Evolutionary conservation across 1,140 invertebrate genomes (phyloP).

Genomic region (Dendrolimus punctatus): DNA sequence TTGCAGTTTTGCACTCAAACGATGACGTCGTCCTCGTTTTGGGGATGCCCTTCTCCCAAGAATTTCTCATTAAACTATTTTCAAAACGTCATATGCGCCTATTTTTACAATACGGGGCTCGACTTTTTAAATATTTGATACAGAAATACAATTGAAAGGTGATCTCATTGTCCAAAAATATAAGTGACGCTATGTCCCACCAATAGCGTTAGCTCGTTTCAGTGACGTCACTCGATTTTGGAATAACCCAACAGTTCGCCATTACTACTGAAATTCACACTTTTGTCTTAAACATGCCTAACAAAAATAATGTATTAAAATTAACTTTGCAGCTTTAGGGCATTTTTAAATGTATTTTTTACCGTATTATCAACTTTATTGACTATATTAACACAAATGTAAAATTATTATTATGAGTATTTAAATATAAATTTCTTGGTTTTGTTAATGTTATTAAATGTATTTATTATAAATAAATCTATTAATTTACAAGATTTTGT

Average conservation of each 20-base stretch:
- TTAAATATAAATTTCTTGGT: no score
- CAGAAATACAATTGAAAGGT: conserved; percentile 45
- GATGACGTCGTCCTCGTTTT: conserved; percentile 58
- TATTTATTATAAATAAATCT: no score
- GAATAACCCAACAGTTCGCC: neutral
- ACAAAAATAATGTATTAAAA: no score
- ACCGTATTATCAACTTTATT: no score
- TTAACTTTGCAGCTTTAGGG: no score
- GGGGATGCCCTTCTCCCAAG: conserved; percentile 65
- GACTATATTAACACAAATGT: no score
- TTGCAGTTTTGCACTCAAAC: conserved; percentile 33
- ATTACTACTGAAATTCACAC: neutral
- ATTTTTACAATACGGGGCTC: conserved; percentile 26
- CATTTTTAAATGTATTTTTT: no score
- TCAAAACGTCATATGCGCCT: conserved; percentile 52
- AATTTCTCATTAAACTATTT: conserved; percentile 31
- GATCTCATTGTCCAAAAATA: conserved; percentile 56
- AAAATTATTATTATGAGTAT: no score
- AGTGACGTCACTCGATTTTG: conserved; percentile 34
- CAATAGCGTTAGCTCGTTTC: conserved; percentile 31
- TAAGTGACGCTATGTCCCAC: conserved; percentile 49
- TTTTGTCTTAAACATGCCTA: no score
- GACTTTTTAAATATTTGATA: conserved; percentile 35
- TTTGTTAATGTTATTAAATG: no score
- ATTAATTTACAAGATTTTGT: no score